phyloP scores from a whole-genome alignment of 1,140 invertebrate species.

The Caenorhabditis latens region DNA sequence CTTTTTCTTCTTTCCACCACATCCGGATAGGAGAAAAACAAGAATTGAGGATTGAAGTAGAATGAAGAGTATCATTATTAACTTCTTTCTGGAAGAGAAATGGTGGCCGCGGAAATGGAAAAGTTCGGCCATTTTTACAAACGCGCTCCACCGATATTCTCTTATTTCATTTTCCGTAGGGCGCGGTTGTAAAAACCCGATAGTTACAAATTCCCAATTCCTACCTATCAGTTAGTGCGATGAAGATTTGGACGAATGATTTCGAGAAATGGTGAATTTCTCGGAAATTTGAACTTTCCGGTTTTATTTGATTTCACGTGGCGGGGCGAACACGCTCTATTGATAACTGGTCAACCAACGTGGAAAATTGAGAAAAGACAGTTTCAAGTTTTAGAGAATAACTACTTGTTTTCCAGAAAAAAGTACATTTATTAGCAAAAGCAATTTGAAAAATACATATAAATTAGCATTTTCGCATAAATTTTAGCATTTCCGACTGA shows the following conservation, averaged over 20 bases:
- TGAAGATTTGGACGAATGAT: too few relatives aligned
- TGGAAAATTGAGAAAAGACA: too few relatives aligned
- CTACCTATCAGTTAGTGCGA: too few relatives aligned
- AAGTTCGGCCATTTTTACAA: too few relatives aligned
- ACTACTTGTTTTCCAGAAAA: too few relatives aligned
- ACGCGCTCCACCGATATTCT: too few relatives aligned
- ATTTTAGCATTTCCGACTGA: neutral
- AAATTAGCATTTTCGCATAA: neutral
- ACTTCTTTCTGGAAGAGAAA: conserved; percentile 6
- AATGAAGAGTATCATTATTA: conserved; percentile 47
- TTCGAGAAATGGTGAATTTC: neutral
- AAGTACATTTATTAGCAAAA: neutral
- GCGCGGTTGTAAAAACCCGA: too few relatives aligned
- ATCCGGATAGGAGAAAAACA: neutral
- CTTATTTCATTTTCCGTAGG: too few relatives aligned
- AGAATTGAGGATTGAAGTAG: neutral
- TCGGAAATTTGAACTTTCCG: neutral
- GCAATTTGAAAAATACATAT: neutral
- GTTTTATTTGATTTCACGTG: neutral
- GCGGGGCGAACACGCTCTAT: neutral
- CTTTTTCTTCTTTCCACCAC: conserved; percentile 37
- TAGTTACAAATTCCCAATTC: too few relatives aligned
- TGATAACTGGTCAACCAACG: too few relatives aligned
- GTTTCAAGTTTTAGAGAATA: too few relatives aligned
- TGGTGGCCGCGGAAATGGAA: too few relatives aligned